Conservation (phyloP, 2,113 vertebrate genomes). For the Sander vitreus region DNA sequence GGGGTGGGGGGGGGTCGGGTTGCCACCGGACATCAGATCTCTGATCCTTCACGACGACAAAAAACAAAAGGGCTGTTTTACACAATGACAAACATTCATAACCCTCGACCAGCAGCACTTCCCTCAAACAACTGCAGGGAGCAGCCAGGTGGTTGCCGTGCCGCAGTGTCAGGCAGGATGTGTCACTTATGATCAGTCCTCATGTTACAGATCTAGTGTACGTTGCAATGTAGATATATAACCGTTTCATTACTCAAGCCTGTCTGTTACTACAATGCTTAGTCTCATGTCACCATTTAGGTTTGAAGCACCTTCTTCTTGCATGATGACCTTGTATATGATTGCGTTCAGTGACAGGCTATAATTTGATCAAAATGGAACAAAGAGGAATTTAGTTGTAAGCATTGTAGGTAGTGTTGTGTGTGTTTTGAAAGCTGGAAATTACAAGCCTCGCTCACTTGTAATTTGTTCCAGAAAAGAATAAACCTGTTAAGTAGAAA, state of each 20-base stretch:
- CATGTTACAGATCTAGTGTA: conserved; percentile 2
- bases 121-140: conserved; percentile 40
- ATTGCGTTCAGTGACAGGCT: background rate
- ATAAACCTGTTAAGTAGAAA: background rate
- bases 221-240: background rate
- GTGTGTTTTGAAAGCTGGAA: conserved; percentile 17
- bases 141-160: conserved; percentile 8
- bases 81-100: conserved; percentile 63
- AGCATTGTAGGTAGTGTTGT: background rate
- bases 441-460: conserved; percentile 12
- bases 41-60: conserved; percentile 67
- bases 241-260: background rate
- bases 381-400: conserved; percentile 8
- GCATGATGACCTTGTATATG: conserved; percentile 17
- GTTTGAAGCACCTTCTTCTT: background rate
- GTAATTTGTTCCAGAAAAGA: background rate
- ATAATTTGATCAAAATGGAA: conserved; percentile 33
- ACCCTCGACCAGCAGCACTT: conserved; percentile 52
- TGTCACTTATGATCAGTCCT: conserved; percentile 4
- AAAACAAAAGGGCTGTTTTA: conserved; percentile 61
- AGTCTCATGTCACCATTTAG: background rate
- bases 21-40: conserved; percentile 71
- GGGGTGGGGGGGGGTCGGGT: background rate
- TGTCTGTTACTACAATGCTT: background rate
- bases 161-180: background rate